These are phyloP conservation scores for Epinephelus cyanopodus DNA, from an alignment of 2,113 vertebrate genomes.

Conservation along the genomic window DNA sequence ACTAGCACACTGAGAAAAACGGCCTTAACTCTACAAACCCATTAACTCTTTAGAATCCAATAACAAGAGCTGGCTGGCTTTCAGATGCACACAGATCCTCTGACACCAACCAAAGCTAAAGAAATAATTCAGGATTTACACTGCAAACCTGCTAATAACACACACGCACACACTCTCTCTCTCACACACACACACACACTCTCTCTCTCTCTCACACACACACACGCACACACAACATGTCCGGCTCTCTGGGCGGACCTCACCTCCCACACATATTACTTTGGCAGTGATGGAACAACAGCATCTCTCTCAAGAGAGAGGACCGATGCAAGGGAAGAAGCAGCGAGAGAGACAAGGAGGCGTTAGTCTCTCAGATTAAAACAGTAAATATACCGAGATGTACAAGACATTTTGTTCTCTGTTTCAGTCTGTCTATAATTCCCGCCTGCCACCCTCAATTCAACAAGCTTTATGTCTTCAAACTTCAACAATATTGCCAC, in stretches of 20 bases:
- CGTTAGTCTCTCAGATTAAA: constrained; percentile 67
- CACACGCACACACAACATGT: constrained; percentile 19
- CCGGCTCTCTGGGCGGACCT: constrained; percentile 54
- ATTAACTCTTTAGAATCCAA: constrained; percentile 69
- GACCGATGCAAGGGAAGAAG: constrained; percentile 38
- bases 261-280: constrained; percentile 73
- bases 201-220: neutral
- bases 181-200: constrained; percentile 29
- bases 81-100: constrained; percentile 4
- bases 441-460: constrained; percentile 41
- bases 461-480: constrained; percentile 47
- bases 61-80: constrained; percentile 9
- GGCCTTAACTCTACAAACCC: constrained; percentile 65
- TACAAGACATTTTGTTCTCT: constrained; percentile 57
- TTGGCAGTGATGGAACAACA: constrained; percentile 75
- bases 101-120: constrained; percentile 17
- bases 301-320: constrained; percentile 64
- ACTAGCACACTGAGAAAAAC: constrained; percentile 60
- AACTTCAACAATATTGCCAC: constrained; percentile 34
- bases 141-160: constrained; percentile 37
- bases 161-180: neutral
- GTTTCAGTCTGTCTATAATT: constrained; percentile 53
- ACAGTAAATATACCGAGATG: constrained; percentile 70
- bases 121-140: constrained; percentile 34
- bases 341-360: constrained; percentile 54